These are phyloP conservation scores for Pyrocoelia pectoralis DNA, from an alignment of 2,888 invertebrate species.

Conservation along the genomic window DNA sequence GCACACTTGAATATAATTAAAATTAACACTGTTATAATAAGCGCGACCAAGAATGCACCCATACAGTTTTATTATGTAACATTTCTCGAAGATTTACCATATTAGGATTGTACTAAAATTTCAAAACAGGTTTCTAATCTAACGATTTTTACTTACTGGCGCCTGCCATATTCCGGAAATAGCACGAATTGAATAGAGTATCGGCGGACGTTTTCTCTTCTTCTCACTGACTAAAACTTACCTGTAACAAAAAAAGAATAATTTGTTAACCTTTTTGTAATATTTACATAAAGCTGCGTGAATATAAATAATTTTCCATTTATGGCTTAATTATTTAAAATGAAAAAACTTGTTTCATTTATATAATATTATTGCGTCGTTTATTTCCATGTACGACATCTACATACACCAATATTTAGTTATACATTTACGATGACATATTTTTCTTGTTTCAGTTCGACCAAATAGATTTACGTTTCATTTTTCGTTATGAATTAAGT, in stretches of 20 bases:
- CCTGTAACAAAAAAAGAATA: slow-evolving; percentile 21
- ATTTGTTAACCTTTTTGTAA: slow-evolving; percentile 4
- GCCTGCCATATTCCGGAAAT: slow-evolving; percentile 26
- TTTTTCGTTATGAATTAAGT: too few relatives aligned
- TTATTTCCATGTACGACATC: not conserved
- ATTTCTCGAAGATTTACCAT: not conserved
- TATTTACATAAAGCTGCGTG: not conserved
- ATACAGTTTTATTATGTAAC: too few relatives aligned
- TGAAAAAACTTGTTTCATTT: not conserved
- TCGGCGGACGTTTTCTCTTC: slow-evolving; percentile 2
- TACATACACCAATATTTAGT: too few relatives aligned
- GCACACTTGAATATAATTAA: slow-evolving; percentile 29
- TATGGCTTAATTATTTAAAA: not conserved
- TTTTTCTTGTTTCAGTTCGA: too few relatives aligned
- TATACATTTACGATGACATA: too few relatives aligned
- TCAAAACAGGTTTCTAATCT: slow-evolving; percentile 23
- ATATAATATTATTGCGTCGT: not conserved
- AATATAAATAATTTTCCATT: not conserved
- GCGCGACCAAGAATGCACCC: too few relatives aligned
- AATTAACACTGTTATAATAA: slow-evolving; percentile 4
- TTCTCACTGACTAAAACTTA: slow-evolving; percentile 18
- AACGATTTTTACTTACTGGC: slow-evolving; percentile 19
- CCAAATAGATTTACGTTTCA: too few relatives aligned
- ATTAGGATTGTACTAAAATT: slow-evolving; percentile 14
- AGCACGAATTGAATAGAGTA: slow-evolving; percentile 18